Evolutionary conservation across 2,113 vertebrate genomes (phyloP), one percentile per base, ranked within the genome.

Genomic region (Syngnathoides biaculeatus): DNA sequence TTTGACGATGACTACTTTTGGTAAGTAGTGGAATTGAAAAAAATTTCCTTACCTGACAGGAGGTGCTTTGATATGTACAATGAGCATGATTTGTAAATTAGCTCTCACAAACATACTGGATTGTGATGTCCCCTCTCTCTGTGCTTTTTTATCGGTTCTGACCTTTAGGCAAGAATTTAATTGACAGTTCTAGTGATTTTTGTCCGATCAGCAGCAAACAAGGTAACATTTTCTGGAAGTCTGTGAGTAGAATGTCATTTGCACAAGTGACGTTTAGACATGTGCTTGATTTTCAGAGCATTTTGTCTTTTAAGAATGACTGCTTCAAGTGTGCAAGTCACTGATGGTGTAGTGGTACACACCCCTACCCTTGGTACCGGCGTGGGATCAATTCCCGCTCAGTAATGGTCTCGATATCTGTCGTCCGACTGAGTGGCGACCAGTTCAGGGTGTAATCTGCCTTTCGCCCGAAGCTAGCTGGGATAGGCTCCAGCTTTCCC

Each of bases 101-200:
- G 47, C 69, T n/a, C 53, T 68, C 40, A 22, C 50, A 61, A 61
- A 8, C 7, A 10, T 10, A 17, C 6, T 12, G 10, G 42, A 13
- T 65, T 60, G 27, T 42, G 19, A 26, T 14, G 19, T 60, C 58
- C 35, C n/a, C 20, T 40, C 20, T 15, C 1, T 4, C 17, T 68
- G 52, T 59, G 43, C 57, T 5, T 60, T 24, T 59, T 48, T 71
- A 58, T 70, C 24, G 39, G 26, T 60, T 68, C 4, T 56, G 65
- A 76, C 58, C 58, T 75, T 47, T 64, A 68, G 67, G 64, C 77
- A n/a, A 1, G 7, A 79, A 67, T 78, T 73, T 65, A 78, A 81
- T 79, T 65, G 69, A 50, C 69, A 50, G 69, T 74, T 78, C 22
- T 76, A 80, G 84, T 80, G 78, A 83, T 73, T 60, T 67, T 35